Percentiles rank a stretch among this genome's conserved stretches.
Conservation (phyloP, 1,140 invertebrate species). For the Anagrus nilaparvatae region DNA sequence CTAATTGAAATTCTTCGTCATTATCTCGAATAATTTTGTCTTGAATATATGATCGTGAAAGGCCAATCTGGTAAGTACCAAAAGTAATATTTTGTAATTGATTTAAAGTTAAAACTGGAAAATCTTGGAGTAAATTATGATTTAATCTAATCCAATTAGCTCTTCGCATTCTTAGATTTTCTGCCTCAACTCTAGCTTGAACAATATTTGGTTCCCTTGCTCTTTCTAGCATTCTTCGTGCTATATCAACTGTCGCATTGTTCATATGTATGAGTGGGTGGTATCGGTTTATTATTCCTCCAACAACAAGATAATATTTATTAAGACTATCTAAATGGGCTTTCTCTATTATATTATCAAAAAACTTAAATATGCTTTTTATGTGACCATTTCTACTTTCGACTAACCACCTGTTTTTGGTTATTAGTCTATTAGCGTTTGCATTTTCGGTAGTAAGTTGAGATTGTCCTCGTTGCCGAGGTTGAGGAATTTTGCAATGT, state of each 20-base stretch:
- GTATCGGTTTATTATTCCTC: constrained; percentile 14
- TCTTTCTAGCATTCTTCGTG: constrained; percentile 4
- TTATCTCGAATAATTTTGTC: constrained; percentile 5
- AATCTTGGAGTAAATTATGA: constrained; percentile 2
- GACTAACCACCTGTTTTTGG: constrained; percentile 15
- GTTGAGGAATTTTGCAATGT: background rate
- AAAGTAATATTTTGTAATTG: too few species aligned
- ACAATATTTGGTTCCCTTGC: constrained; percentile 6
- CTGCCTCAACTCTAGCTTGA: constrained; percentile 8
- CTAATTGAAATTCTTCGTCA: constrained; percentile 6
- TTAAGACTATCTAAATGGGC: constrained; percentile 2
- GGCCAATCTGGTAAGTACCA: constrained; percentile 11
- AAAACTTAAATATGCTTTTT: constrained; percentile 6
- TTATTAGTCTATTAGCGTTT: constrained; percentile 6
- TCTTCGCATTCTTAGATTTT: constrained; percentile 3
- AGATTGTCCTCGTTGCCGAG: background rate
- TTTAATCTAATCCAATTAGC: background rate
- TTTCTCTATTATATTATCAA: background rate
- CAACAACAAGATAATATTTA: constrained; percentile 10
- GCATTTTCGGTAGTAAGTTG: constrained; percentile 10
- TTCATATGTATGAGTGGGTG: constrained; percentile 2
- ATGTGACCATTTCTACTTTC: constrained; percentile 14
- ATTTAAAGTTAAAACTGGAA: background rate
- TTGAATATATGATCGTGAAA: constrained; percentile 12
- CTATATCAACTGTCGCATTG: background rate